phyloP scores from a whole-genome alignment of 2,888 invertebrate genomes.

The Shargacucullia verbasci region DNA sequence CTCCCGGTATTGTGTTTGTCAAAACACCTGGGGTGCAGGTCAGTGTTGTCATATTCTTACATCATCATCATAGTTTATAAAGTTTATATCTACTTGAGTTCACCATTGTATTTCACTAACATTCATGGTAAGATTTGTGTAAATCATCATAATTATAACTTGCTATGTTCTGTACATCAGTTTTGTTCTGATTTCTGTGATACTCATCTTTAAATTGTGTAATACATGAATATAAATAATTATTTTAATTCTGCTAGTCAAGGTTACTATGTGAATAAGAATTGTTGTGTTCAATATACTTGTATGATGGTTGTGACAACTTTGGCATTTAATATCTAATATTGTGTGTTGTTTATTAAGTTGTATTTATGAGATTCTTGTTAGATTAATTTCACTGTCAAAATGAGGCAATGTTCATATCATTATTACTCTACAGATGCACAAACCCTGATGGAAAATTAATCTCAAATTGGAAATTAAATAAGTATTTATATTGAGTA shows the following conservation, averaged over 20 bases:
- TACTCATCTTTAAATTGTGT: conserved; percentile 5
- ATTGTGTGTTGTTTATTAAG: conserved; percentile 5
- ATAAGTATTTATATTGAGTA: too few relatives aligned
- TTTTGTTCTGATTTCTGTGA: not conserved
- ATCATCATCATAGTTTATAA: not conserved
- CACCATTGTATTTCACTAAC: conserved; percentile 1
- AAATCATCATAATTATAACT: not conserved
- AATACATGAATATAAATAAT: conserved; percentile 12
- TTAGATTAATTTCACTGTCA: conserved; percentile 1
- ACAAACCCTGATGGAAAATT: not conserved
- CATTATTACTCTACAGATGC: not conserved
- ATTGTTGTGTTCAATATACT: conserved; percentile 12
- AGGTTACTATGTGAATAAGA: conserved; percentile 34
- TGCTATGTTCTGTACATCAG: too few relatives aligned
- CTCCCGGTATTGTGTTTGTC: conserved; percentile 85
- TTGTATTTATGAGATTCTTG: not conserved
- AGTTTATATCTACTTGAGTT: not conserved
- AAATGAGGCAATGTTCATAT: not conserved
- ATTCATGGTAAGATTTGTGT: too few relatives aligned
- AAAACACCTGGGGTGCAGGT: conserved; percentile 86
- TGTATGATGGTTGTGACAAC: conserved; percentile 25
- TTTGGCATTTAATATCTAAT: conserved; percentile 31
- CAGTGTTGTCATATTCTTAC: conserved; percentile 63
- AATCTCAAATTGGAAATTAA: too few relatives aligned
- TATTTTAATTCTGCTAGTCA: conserved; percentile 30